phyloP scores from a whole-genome alignment of 2,113 vertebrate species.

The Nycticorax nycticorax region DNA sequence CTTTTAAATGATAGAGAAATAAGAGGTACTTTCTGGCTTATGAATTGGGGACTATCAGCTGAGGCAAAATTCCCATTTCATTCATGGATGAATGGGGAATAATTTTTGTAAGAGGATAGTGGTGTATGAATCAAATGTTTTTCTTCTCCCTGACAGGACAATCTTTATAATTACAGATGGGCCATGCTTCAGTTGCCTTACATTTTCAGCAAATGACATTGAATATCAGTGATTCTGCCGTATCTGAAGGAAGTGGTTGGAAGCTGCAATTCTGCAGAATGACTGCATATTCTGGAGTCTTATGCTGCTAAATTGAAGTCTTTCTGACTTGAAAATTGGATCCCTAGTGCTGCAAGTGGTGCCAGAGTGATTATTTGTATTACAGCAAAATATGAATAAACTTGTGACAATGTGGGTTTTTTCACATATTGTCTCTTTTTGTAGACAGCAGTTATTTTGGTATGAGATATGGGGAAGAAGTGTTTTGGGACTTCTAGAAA shows the following conservation, averaged over 20 bases:
- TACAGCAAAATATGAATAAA: not conserved
- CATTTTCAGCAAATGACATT: constrained; percentile 35
- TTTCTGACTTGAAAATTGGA: constrained; percentile 7
- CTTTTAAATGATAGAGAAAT: not conserved
- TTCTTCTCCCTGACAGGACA: constrained; percentile 37
- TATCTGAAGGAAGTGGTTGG: not conserved
- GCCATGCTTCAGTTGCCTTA: constrained; percentile 18
- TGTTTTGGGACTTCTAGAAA: not conserved
- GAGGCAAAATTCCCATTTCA: not conserved
- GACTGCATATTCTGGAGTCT: not conserved
- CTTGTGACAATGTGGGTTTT: not conserved
- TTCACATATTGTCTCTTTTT: not conserved
- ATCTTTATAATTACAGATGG: constrained; percentile 48
- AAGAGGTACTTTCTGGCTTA: not conserved
- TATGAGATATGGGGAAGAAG: not conserved
- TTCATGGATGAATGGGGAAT: not conserved
- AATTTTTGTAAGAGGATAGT: not conserved
- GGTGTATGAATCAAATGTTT: constrained; percentile 9
- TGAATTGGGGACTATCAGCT: not conserved
- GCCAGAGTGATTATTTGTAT: not conserved
- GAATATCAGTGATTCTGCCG: constrained; percentile 12
- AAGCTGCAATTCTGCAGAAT: constrained; percentile 36
- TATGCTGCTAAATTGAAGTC: not conserved
- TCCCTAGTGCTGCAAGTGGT: not conserved
- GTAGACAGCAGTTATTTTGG: not conserved